These are phyloP conservation scores for Ommatoiulus sabulosus DNA, from an alignment of 2,888 invertebrate genomes.

Conservation along the genomic window DNA sequence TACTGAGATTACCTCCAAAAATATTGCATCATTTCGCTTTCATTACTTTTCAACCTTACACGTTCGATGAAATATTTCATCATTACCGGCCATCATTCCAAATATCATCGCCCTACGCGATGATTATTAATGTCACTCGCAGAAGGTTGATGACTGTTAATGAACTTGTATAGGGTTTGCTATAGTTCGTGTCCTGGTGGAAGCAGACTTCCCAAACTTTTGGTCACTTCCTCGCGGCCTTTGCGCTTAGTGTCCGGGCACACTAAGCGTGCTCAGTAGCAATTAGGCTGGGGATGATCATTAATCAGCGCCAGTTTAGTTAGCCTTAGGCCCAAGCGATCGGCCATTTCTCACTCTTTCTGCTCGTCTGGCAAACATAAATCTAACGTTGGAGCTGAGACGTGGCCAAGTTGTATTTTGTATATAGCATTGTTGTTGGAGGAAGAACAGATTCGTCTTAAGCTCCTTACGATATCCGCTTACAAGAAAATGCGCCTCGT, in stretches of 20 bases:
- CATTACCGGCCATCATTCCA: too few relatives aligned
- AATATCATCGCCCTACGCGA: too few relatives aligned
- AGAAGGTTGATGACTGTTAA: too few relatives aligned
- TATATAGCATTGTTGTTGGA: neutral
- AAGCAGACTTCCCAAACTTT: neutral
- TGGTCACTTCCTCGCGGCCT: neutral
- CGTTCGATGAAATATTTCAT: too few relatives aligned
- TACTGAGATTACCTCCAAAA: too few relatives aligned
- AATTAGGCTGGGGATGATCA: conserved; percentile 21
- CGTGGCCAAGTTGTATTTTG: neutral
- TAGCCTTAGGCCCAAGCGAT: neutral
- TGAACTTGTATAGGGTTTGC: too few relatives aligned
- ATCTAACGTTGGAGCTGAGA: neutral
- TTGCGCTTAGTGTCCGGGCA: neutral
- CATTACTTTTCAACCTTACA: too few relatives aligned
- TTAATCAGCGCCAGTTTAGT: conserved; percentile 22
- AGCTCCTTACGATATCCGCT: conserved; percentile 30
- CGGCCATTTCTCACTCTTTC: conserved; percentile 26
- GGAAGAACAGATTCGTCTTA: conserved; percentile 31
- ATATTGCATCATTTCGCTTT: too few relatives aligned
- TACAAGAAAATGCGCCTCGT: neutral
- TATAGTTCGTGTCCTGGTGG: too few relatives aligned
- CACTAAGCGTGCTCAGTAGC: conserved; percentile 10
- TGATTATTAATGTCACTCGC: too few relatives aligned
- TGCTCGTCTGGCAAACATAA: neutral